Evolutionary conservation across 2,797 vertebrate species (phyloP).

Genomic region (Peromyscus attwateri): DNA sequence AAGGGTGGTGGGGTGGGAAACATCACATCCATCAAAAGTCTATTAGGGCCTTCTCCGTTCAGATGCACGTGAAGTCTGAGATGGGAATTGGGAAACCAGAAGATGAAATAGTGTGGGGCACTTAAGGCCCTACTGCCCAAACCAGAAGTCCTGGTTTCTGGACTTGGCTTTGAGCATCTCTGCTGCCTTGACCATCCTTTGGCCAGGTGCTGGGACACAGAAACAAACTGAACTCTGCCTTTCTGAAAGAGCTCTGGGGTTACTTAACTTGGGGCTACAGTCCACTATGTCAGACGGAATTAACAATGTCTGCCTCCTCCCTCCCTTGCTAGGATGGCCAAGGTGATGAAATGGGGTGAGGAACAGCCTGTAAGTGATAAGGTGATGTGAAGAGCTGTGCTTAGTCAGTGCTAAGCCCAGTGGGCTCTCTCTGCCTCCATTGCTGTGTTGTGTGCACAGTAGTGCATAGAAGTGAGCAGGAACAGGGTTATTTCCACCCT

Average conservation of each 20-base stretch:
- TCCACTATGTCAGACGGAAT: neutral
- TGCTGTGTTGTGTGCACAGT: neutral
- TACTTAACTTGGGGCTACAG: neutral
- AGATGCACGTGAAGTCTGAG: conserved; percentile 23
- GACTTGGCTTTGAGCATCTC: neutral
- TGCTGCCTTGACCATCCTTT: neutral
- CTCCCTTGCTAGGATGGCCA: neutral
- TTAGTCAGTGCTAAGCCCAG: neutral
- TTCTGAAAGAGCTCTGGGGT: conserved; percentile 29
- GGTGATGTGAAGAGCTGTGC: neutral
- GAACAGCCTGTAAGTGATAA: neutral
- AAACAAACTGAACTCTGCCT: conserved; percentile 28
- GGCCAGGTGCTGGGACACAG: neutral
- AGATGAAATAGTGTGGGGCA: neutral
- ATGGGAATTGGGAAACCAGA: neutral
- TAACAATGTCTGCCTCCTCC: neutral
- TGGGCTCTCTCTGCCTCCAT: neutral
- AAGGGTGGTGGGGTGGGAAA: conserved; percentile 52
- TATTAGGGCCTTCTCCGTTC: conserved; percentile 56
- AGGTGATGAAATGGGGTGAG: neutral
- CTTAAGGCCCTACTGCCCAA: neutral
- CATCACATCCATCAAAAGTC: conserved; percentile 5
- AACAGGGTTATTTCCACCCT: neutral
- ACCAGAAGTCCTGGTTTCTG: neutral
- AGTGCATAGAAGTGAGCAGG: neutral